Conservation (phyloP, 1,140 invertebrate genomes). For the Drosophila athabasca region DNA sequence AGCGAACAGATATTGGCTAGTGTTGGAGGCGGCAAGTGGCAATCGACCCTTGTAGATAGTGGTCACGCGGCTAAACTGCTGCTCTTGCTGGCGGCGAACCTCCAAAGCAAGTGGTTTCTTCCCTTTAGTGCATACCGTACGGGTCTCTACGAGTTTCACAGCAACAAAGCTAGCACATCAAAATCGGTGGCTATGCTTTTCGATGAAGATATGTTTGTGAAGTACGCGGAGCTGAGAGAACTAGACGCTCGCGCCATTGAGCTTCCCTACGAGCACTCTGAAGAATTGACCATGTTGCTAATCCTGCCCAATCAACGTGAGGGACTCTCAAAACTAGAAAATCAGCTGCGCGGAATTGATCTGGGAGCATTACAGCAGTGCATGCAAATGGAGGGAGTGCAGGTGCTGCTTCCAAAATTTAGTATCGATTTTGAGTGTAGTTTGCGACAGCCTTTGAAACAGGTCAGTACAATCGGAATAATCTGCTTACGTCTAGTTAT, state of each 20-base stretch:
- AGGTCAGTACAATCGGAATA: constrained; percentile 45
- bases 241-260: constrained; percentile 84
- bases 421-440: constrained; percentile 86
- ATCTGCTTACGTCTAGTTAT: background rate
- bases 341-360: constrained; percentile 83
- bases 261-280: constrained; percentile 84
- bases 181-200: constrained; percentile 76
- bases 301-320: constrained; percentile 86
- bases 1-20: constrained; percentile 45
- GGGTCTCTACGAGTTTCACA: constrained; percentile 74
- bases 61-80: constrained; percentile 28
- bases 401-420: constrained; percentile 88
- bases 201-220: constrained; percentile 80
- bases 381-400: constrained; percentile 82
- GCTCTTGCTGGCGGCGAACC: constrained; percentile 56
- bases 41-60: constrained; percentile 24
- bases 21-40: constrained; percentile 56
- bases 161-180: constrained; percentile 7
- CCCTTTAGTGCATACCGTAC: constrained; percentile 76
- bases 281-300: constrained; percentile 85
- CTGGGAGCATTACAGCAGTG: constrained; percentile 74
- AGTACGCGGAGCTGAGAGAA: constrained; percentile 79
- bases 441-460: constrained; percentile 58
- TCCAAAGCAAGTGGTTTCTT: constrained; percentile 79
- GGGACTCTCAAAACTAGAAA: constrained; percentile 84